A percentile compares a stretch with the other conserved stretches of the same genome.
Evolutionary conservation across 2,888 invertebrate species (phyloP).

Genomic region (Acronicta alni): DNA sequence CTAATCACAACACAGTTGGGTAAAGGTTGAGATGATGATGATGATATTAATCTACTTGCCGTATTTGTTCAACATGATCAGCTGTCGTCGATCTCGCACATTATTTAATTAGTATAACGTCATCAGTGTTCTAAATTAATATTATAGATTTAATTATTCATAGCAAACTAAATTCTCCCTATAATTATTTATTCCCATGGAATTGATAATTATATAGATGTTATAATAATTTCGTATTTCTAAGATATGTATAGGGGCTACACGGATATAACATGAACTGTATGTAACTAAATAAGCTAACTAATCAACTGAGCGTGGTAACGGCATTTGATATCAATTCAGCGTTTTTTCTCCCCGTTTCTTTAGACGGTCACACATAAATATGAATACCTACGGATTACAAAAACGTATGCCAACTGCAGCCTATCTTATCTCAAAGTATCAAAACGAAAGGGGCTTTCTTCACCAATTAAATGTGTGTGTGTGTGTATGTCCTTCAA

Average conservation of each 20-base stretch:
- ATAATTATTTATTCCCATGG: slow-evolving; percentile 52
- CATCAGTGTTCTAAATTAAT: slow-evolving; percentile 40
- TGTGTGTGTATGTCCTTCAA: no score
- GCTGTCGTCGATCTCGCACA: slow-evolving; percentile 8
- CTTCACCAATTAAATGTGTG: no score
- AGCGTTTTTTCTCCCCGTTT: no score
- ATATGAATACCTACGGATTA: no score
- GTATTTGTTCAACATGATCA: background rate
- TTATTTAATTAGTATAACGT: slow-evolving; percentile 26
- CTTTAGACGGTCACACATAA: no score
- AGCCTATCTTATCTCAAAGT: no score
- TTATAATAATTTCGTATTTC: slow-evolving; percentile 44
- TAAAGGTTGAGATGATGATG: no score
- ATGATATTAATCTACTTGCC: no score
- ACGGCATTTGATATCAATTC: no score
- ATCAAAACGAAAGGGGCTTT: no score
- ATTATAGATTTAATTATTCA: slow-evolving; percentile 13
- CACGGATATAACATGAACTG: slow-evolving; percentile 19
- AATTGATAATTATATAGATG: slow-evolving; percentile 51
- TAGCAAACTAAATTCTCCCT: slow-evolving; percentile 38
- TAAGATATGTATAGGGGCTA: slow-evolving; percentile 28
- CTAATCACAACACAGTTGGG: no score
- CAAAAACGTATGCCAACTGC: no score
- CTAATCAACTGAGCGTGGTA: background rate
- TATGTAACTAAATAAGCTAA: slow-evolving; percentile 26